A percentile compares a stretch with the other conserved stretches of the same genome.
These are phyloP conservation scores for Gymnodraco acuticeps DNA, from an alignment of 2,797 vertebrate genomes.

Conservation along the genomic window DNA sequence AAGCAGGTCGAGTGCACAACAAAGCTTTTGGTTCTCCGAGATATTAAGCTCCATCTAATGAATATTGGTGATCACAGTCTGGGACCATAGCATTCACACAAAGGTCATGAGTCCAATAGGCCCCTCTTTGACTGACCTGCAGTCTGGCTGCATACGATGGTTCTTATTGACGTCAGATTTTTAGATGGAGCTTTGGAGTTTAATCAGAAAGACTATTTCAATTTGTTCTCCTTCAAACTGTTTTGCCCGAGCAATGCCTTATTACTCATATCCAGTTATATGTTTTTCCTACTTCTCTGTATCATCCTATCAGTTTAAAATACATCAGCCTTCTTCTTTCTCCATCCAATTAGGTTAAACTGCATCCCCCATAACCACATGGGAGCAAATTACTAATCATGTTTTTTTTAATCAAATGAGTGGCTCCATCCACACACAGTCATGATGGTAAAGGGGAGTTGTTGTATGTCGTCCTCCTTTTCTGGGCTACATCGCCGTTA, in stretches of 20 bases:
- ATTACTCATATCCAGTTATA: neutral
- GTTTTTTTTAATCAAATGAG: slow-evolving; percentile 40
- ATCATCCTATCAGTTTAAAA: neutral
- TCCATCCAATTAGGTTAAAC: neutral
- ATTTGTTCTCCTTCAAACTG: neutral
- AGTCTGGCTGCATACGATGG: neutral
- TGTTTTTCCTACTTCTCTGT: neutral
- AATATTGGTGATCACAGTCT: too few relatives aligned
- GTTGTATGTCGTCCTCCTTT: neutral
- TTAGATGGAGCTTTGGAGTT: neutral
- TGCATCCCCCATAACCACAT: neutral
- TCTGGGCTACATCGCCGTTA: neutral
- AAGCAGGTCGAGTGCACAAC: too few relatives aligned
- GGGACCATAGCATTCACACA: too few relatives aligned
- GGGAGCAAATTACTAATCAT: slow-evolving; percentile 24
- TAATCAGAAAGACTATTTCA: neutral
- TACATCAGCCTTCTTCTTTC: neutral
- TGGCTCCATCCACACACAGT: slow-evolving; percentile 7
- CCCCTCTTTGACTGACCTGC: neutral
- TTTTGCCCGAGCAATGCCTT: neutral
- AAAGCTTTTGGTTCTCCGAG: too few relatives aligned
- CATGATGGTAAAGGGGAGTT: slow-evolving; percentile 9
- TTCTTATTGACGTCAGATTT: neutral
- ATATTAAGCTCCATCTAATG: too few relatives aligned
- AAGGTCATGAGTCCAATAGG: too few relatives aligned